Evolutionary conservation across 2,888 invertebrate genomes (phyloP).

Genomic region (Pyrrhosoma nymphula): DNA sequence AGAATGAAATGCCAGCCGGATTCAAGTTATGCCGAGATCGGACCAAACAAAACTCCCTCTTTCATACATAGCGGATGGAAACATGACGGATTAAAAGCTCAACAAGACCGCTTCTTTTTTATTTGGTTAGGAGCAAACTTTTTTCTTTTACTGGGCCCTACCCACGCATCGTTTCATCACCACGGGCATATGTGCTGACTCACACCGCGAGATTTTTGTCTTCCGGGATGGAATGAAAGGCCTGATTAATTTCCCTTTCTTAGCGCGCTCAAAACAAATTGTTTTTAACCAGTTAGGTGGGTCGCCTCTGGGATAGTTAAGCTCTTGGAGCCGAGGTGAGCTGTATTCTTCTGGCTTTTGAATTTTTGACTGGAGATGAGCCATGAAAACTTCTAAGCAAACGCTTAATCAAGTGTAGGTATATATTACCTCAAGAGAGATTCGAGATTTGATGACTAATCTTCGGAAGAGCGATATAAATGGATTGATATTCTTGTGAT

Average conservation of each 20-base stretch:
- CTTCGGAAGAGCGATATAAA: background rate
- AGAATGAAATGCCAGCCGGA: background rate
- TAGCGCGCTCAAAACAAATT: constrained; percentile 2
- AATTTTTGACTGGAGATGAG: background rate
- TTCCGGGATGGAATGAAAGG: background rate
- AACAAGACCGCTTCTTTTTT: background rate
- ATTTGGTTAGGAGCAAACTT: background rate
- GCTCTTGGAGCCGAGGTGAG: background rate
- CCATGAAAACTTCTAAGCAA: background rate
- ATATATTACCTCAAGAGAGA: background rate
- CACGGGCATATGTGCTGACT: background rate
- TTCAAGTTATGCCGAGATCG: background rate
- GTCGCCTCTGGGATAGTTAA: background rate
- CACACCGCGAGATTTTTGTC: background rate
- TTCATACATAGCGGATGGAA: background rate
- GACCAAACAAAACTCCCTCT: background rate
- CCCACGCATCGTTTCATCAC: background rate
- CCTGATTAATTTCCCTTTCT: constrained; percentile 1
- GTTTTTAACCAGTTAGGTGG: background rate
- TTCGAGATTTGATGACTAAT: background rate
- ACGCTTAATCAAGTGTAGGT: background rate
- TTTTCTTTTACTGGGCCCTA: background rate
- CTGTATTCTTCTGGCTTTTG: background rate
- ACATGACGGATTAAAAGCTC: background rate
- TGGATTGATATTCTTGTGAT: background rate